Base-by-base conservation (phyloP, 2,113 vertebrate species). In the Hippotragus niger region DNA sequence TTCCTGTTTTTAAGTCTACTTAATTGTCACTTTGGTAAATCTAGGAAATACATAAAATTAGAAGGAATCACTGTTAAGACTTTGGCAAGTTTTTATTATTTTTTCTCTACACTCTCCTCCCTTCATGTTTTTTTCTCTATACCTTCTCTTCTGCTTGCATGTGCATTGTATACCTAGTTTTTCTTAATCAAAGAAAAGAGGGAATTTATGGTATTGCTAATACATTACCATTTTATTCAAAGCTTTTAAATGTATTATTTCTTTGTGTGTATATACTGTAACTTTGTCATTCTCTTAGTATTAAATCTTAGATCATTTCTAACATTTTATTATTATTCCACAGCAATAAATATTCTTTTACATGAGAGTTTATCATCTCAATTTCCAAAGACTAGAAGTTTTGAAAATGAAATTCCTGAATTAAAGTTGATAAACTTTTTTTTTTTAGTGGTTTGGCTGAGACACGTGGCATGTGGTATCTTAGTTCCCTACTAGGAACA, bases 401-500 rank as follows among this genome's bases (percentile, higher is more conserved):
- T 80, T 95, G 16, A 95, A 88, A 91, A 47, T 96, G 23, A 94
- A 95, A 62, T 82, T 96, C 5, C 11, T 62, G 29, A 60, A 67
- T 91, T 60, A 84, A 82, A 76, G 31, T 90, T 12, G 47, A n/a
- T 84, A 47, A 91, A 21, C 47, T 53, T 25, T 60, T 76, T 87
- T 43, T 78, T 45, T 78, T 47, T 16, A 50, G 21, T 50, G 29
- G 31, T 81, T 50, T 81, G 29, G 45, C 45, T 47, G 27, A 3
- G 4, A 31, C 16, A 19, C 1, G 2, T 10, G 9, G 29, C 45
- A 33, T 81, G 78, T 50, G 45, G 29, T 47, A 33, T 81, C 15
- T 47, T 47, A 50, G 45, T 81, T 81, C 45, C 40, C 7, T 33
- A 6, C 16, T 47, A 81, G 78, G 29, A 81, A 50, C 16, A 10